Percentiles rank a stretch among this genome's conserved stretches.
Evolutionary conservation across 1,140 invertebrate species (phyloP).

Genomic region (Dendroctonus ponderosae): DNA sequence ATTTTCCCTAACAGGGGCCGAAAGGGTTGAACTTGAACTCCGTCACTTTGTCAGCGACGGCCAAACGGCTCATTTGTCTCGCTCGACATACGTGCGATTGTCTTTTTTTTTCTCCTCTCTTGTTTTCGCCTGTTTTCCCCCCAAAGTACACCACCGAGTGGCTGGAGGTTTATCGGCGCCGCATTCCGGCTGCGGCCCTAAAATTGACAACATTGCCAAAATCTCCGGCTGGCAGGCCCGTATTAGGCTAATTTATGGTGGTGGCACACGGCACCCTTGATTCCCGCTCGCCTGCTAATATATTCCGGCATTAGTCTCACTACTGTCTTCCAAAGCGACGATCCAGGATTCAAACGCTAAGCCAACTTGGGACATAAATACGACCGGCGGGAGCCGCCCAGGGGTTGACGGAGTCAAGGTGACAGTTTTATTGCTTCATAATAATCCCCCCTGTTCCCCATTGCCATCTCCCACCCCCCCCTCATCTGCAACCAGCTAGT

Average conservation of each 20-base stretch:
- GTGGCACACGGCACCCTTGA: constrained; percentile 40
- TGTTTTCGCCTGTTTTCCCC: constrained; percentile 8
- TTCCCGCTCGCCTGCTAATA: constrained; percentile 45
- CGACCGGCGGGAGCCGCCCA: constrained; percentile 33
- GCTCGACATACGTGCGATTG: constrained; percentile 9
- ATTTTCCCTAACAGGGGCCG: constrained; percentile 29
- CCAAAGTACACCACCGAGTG: no score
- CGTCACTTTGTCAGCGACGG: constrained; percentile 30
- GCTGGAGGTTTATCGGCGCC: no score
- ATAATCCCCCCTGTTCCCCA: constrained; percentile 11
- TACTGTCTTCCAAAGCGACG: constrained; percentile 49
- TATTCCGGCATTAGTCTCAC: constrained; percentile 50
- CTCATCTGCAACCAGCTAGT: constrained; percentile 11
- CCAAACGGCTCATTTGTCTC: constrained; percentile 29
- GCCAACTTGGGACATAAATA: constrained; percentile 36
- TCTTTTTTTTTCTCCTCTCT: neutral
- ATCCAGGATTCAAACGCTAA: constrained; percentile 39
- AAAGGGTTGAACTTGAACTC: constrained; percentile 37
- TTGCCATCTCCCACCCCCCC: no score
- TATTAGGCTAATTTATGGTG: constrained; percentile 51
- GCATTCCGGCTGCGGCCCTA: neutral
- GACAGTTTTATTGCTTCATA: constrained; percentile 36
- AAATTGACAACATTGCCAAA: constrained; percentile 45
- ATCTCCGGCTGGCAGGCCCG: constrained; percentile 48
- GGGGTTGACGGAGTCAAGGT: constrained; percentile 34